Conservation (phyloP, 2,797 vertebrate species). For the Lutjanus argentimaculatus region DNA sequence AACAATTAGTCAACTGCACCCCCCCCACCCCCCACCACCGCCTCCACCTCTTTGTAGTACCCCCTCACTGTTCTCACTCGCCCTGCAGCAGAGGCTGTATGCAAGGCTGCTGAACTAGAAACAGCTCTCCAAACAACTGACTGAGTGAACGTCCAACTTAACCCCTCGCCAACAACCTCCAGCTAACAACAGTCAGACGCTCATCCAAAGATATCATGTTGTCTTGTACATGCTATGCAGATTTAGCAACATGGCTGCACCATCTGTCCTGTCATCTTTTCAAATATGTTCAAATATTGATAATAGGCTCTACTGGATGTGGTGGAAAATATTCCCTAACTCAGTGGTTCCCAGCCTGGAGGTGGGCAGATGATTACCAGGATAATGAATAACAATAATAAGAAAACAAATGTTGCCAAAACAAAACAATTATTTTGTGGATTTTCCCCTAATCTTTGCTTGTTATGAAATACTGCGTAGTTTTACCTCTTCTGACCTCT, state of each 20-base stretch:
- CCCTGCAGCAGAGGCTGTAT: slow-evolving; percentile 37
- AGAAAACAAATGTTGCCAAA: neutral
- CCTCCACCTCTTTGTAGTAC: slow-evolving; percentile 2
- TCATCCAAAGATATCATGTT: neutral
- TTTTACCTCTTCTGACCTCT: neutral
- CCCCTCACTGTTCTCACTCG: slow-evolving; percentile 21
- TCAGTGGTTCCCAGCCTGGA: neutral
- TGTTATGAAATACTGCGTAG: neutral
- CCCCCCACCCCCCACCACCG: slow-evolving; percentile 19
- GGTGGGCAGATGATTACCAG: neutral
- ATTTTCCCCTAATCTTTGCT: neutral
- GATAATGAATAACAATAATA: neutral
- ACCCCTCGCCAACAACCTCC: slow-evolving; percentile 29
- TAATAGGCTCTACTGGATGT: neutral
- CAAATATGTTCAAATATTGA: neutral
- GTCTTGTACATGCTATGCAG: neutral
- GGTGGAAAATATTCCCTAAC: neutral
- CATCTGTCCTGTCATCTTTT: neutral
- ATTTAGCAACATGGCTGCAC: slow-evolving; percentile 1
- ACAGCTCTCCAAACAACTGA: slow-evolving; percentile 63
- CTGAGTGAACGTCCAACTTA: slow-evolving; percentile 25
- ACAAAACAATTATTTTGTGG: neutral
- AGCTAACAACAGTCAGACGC: neutral
- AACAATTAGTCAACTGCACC: slow-evolving; percentile 74
- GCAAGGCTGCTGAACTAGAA: slow-evolving; percentile 67